Evolutionary conservation across 2,113 vertebrate species (phyloP), one percentile per base, ranked within the genome.

Genomic region (Pterocles burchelli): DNA sequence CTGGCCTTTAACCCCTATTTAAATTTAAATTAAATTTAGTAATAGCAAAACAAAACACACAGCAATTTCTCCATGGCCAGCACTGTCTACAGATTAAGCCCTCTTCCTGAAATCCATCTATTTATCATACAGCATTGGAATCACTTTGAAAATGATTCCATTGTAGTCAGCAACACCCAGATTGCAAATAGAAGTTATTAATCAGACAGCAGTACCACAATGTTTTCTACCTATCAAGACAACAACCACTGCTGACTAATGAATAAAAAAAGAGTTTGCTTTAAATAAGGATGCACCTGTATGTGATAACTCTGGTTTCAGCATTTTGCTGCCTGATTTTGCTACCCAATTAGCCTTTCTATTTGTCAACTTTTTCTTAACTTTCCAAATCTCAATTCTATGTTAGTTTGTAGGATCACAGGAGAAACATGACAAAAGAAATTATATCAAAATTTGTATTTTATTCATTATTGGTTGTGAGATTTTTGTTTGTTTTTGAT

Each of bases 281-380:
- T 94, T 74, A 95, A 94, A 93, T 76, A 63, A 95, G 72, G 88
- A 84, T 92, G 72, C 95, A 95, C 80, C 90, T 97, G 90, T 95
- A 95, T 49, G 80, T 72, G 49, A 86, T 75, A 97, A 90, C 76
- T 87, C 93, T 46, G 34, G 62, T 45, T 79, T 93, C 76, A 89
- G 51, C 36, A 89, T 85, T 95, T 94, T 92, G 65, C 46, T 76
- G 45, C 63, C 46, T 91, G 52, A 24, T 41, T 92, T 82, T 90
- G n/a, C 49, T 84, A 71, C 36, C 65, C 57, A 92, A 73, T 87
- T 90, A 91, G 58, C 6, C n/a, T 46, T 85, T 94, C 65, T 34
- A 43, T 85, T 93, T 87, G 62, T 26, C 31, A 82, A 38, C 9
- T 34, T 54, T 41, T 85, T 43, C 54, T 76, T 57, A 87, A 38